phyloP scores from a whole-genome alignment of 2,888 invertebrate genomes.

The Hirtodrosophila cameraria region DNA sequence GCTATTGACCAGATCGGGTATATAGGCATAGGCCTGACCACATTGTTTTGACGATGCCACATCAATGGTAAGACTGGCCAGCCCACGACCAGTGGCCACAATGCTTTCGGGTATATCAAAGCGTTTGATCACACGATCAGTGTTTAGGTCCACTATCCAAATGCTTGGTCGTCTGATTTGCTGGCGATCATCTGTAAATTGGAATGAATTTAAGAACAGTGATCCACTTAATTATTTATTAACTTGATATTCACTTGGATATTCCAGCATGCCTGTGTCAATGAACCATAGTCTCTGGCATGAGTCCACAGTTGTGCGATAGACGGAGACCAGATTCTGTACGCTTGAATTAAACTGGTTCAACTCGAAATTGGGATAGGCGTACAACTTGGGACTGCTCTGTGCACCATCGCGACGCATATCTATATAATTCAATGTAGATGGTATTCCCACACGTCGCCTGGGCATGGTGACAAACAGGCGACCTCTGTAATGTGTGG shows the following conservation, averaged over 20 bases:
- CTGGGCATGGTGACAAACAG: slow-evolving; percentile 90
- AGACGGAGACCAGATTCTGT: slow-evolving; percentile 87
- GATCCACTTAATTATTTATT: too few species aligned
- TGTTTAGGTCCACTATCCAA: slow-evolving; percentile 87
- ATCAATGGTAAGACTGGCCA: slow-evolving; percentile 90
- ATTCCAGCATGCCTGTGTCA: slow-evolving; percentile 90
- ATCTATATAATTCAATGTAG: slow-evolving; percentile 86
- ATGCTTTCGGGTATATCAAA: slow-evolving; percentile 84
- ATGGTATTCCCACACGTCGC: slow-evolving; percentile 87
- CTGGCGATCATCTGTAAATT: slow-evolving; percentile 73
- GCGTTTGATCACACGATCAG: slow-evolving; percentile 86
- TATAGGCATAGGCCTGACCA: slow-evolving; percentile 88
- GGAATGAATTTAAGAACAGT: background rate
- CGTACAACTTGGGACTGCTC: slow-evolving; percentile 77
- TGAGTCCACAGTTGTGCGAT: slow-evolving; percentile 88
- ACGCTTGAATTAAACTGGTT: slow-evolving; percentile 76
- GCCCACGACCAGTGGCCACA: slow-evolving; percentile 84
- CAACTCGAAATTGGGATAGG: slow-evolving; percentile 81
- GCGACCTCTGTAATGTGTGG: slow-evolving; percentile 84
- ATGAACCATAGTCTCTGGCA: slow-evolving; percentile 92
- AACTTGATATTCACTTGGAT: slow-evolving; percentile 85
- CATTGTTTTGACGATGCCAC: slow-evolving; percentile 85
- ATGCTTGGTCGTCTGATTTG: slow-evolving; percentile 87
- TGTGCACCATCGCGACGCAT: slow-evolving; percentile 78
- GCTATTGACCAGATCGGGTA: slow-evolving; percentile 85